phyloP scores from a whole-genome alignment of 2,888 invertebrate species.

The Lepeophtheirus nordmannii region DNA sequence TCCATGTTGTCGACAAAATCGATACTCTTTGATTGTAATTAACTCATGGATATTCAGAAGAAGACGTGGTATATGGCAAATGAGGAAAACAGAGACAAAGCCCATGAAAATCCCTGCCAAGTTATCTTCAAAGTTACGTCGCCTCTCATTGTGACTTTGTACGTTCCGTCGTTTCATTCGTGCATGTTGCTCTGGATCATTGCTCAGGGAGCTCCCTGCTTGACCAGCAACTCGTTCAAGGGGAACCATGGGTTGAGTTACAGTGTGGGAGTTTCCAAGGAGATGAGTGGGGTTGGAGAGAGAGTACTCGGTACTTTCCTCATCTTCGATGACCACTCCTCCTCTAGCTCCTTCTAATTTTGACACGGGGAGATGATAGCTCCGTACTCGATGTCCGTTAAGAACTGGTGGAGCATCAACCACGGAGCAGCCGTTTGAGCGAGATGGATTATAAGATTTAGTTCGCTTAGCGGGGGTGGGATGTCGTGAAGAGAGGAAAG shows the following conservation, averaged over 20 bases:
- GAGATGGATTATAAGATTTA: neutral
- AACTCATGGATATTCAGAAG: slow-evolving; percentile 21
- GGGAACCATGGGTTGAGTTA: too few species aligned
- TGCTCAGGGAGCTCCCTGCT: neutral
- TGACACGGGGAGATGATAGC: neutral
- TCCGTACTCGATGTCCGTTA: neutral
- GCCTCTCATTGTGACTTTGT: slow-evolving; percentile 14
- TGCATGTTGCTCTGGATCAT: neutral
- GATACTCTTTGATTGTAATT: slow-evolving; percentile 12
- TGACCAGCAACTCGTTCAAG: too few species aligned
- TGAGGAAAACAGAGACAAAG: slow-evolving; percentile 17
- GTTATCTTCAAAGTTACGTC: slow-evolving; percentile 18
- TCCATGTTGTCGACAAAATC: neutral
- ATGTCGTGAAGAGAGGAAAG: neutral
- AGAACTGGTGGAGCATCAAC: neutral
- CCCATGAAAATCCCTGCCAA: slow-evolving; percentile 23
- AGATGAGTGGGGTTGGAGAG: neutral
- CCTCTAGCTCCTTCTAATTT: neutral
- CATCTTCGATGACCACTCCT: neutral
- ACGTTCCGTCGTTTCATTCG: slow-evolving; percentile 12
- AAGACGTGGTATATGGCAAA: slow-evolving; percentile 20
- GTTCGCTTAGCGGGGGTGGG: neutral
- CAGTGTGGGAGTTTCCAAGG: too few species aligned
- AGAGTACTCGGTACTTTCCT: neutral
- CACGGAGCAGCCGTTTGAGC: neutral